Conservation (phyloP, 2,888 invertebrate species). For the Operophtera brumata region DNA sequence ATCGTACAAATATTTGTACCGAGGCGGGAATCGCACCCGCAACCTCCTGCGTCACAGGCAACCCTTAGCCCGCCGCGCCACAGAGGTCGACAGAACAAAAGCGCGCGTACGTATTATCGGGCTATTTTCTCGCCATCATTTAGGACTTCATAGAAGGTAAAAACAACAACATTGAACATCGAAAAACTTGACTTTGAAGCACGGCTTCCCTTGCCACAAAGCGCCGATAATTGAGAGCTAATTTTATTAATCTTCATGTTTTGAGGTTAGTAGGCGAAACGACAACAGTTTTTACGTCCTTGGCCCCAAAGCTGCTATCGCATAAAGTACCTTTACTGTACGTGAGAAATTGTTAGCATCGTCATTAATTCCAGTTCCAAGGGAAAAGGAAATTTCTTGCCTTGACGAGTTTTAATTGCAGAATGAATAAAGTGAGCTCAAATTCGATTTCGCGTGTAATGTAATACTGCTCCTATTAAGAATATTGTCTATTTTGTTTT, state of each 20-base stretch:
- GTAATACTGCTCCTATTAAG: constrained; percentile 5
- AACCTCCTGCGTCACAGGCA: too few relatives aligned
- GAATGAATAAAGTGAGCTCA: constrained; percentile 25
- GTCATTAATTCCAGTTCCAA: constrained; percentile 26
- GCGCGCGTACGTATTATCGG: too few relatives aligned
- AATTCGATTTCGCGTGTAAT: constrained; percentile 15
- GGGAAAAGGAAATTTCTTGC: constrained; percentile 28
- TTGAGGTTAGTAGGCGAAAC: constrained; percentile 20
- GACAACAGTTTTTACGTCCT: constrained; percentile 25
- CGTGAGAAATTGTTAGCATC: constrained; percentile 22
- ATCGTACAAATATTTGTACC: too few relatives aligned
- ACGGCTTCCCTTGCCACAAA: neutral
- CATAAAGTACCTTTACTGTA: constrained; percentile 19
- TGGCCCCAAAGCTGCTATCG: constrained; percentile 27
- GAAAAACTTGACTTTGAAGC: too few relatives aligned
- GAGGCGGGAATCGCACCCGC: too few relatives aligned
- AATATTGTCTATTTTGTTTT: neutral
- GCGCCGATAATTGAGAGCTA: constrained; percentile 1
- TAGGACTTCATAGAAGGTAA: too few relatives aligned
- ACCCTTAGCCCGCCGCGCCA: too few relatives aligned
- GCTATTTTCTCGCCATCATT: too few relatives aligned
- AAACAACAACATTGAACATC: too few relatives aligned
- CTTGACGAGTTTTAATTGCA: constrained; percentile 23
- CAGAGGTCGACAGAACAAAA: too few relatives aligned
- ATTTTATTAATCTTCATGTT: constrained; percentile 15